Percentiles rank a stretch among this genome's conserved stretches.
phyloP scores from a whole-genome alignment of 1,140 invertebrate species.

The Subanguina moxae region DNA sequence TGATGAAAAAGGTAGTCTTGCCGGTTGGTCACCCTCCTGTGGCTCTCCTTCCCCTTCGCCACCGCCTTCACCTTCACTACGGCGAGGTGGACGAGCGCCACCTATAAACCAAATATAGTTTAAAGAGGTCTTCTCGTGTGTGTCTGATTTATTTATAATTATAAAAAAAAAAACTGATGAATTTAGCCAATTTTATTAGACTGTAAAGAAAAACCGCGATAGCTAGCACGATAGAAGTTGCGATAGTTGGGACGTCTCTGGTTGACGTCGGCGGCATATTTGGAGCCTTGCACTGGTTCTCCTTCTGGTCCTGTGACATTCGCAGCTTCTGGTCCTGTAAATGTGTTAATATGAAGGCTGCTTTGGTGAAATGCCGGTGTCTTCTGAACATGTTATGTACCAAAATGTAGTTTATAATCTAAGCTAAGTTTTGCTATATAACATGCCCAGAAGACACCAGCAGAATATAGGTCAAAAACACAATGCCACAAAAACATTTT shows the following conservation, averaged over 20 bases:
- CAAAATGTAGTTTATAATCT: too few relatives aligned
- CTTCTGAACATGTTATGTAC: too few relatives aligned
- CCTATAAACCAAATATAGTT: too few relatives aligned
- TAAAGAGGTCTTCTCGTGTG: too few relatives aligned
- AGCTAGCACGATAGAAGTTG: constrained; percentile 15
- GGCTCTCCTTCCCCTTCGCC: constrained; percentile 9
- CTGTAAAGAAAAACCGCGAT: not conserved
- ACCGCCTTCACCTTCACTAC: constrained; percentile 7
- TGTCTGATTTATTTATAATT: not conserved
- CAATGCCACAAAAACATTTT: too few relatives aligned
- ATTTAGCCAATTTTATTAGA: not conserved
- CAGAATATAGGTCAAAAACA: too few relatives aligned
- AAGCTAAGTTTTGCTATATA: too few relatives aligned
- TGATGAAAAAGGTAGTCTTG: not conserved
- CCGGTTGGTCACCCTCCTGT: not conserved
- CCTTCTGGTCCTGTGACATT: constrained; percentile 56
- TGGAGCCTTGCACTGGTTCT: constrained; percentile 49
- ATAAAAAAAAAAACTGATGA: not conserved
- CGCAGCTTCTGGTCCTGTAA: constrained; percentile 43
- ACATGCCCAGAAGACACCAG: too few relatives aligned
- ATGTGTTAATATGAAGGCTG: too few relatives aligned
- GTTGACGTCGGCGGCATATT: constrained; percentile 37
- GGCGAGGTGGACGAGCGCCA: constrained; percentile 3
- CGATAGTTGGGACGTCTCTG: constrained; percentile 7
- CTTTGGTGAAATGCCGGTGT: too few relatives aligned